Evolutionary conservation across 2,113 vertebrate genomes (phyloP), one percentile per base, ranked within the genome.

Genomic region (Psephotus haematonotus): DNA sequence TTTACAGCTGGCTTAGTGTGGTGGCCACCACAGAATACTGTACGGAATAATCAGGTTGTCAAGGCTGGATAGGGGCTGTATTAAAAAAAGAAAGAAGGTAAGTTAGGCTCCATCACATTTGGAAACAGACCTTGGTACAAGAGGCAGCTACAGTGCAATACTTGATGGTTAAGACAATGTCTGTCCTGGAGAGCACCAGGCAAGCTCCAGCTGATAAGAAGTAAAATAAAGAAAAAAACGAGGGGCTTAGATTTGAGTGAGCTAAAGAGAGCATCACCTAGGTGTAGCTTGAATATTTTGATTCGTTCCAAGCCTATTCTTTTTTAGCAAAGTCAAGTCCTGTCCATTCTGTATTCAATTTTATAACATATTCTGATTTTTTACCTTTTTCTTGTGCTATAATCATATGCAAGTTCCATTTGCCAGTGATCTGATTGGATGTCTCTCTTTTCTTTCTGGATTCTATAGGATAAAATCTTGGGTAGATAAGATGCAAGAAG

Each of bases 401-500:
- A 46, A 41, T 49, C 28, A 1, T 31, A 62, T 33, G 13, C 5
- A 39, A n/a, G 23, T 70, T 88, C 41, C 4, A 43, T 75, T 82
- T 89, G 16, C 17, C 22, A 55, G 20, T 88, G 67, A 49, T 78
- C 65, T 98, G 57, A 98, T n/a, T 23, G 22, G 39, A 80, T 31
- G 8, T 43, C 25, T 96, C 10, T 92, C 47, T 81, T 81, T 85
- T 75, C 22, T 83, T 81, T 89, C 96, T 97, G 44, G 33, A 97
- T 96, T 86, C 50, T 92, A 33, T 91, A 99, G 99, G 95, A 99
- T 99, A 97, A 99, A 99, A 94, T 98, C 98, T 72, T 99, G 99
- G 99, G 99, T 99, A 83, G 99, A 99, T 96, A 99, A 99, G 97
- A 99, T 99, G 99, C 99, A 99, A 96, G 98, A 99, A 94, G 99